Percentiles rank a stretch among this genome's conserved stretches.
Conservation (phyloP, 2,888 invertebrate species). For the Sthenelais limicola region DNA sequence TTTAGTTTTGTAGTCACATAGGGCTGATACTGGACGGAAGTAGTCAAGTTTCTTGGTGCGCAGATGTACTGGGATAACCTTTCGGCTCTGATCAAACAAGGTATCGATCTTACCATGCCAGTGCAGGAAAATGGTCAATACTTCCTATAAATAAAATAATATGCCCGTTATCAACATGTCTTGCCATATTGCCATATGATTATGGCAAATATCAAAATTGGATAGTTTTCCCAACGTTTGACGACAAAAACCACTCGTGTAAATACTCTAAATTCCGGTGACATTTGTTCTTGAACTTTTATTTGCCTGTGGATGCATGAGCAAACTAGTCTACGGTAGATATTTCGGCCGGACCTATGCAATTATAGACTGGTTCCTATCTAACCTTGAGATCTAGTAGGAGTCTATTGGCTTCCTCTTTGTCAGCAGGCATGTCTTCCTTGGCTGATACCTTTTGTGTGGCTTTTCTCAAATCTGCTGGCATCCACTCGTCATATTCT, state of each 20-base stretch:
- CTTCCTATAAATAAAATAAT: conserved; percentile 57
- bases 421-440: conserved; percentile 54
- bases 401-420: conserved; percentile 58
- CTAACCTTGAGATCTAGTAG: conserved; percentile 65
- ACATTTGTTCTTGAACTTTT: too few species aligned
- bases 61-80: conserved; percentile 63
- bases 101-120: conserved; percentile 68
- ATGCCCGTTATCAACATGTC: too few species aligned
- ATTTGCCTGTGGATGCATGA: too few species aligned
- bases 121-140: conserved; percentile 64
- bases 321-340: too few species aligned
- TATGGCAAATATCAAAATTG: too few species aligned
- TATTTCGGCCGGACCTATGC: too few species aligned
- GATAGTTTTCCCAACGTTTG: too few species aligned
- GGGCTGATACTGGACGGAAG: conserved; percentile 60
- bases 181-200: too few species aligned
- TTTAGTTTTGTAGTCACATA: conserved; percentile 62
- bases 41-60: conserved; percentile 57
- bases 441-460: conserved; percentile 58
- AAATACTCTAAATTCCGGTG: too few species aligned
- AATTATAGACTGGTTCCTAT: too few species aligned
- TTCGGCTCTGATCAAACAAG: conserved; percentile 61
- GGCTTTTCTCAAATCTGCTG: conserved; percentile 61
- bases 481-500: conserved; percentile 69
- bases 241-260: too few species aligned